Evolutionary conservation across 2,113 vertebrate genomes (phyloP).

Genomic region (Petroica traversi): DNA sequence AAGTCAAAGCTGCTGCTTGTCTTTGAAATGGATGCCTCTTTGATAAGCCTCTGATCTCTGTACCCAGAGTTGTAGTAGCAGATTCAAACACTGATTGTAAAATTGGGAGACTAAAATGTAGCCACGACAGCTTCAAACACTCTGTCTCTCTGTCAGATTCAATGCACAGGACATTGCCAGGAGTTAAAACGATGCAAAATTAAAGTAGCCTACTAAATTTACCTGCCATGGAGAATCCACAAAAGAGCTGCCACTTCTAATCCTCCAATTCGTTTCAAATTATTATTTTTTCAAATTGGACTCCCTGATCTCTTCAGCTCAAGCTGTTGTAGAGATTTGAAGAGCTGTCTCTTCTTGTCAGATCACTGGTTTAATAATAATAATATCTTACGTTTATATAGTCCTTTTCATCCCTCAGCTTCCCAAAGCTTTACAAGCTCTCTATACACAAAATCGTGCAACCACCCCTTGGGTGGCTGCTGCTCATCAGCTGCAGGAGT

Average conservation of each 20-base stretch:
- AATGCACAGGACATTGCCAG: conserved; percentile 59
- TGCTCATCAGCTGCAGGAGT: conserved; percentile 7
- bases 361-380: conserved; percentile 64
- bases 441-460: not conserved
- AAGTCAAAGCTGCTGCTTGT: conserved; percentile 63
- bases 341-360: conserved; percentile 66
- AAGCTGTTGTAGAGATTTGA: conserved; percentile 62
- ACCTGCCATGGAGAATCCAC: conserved; percentile 63
- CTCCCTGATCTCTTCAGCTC: conserved; percentile 65
- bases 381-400: conserved; percentile 57
- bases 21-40: conserved; percentile 65
- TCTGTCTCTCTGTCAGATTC: conserved; percentile 59
- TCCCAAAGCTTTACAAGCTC: conserved; percentile 53
- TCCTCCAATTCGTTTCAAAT: conserved; percentile 64
- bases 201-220: conserved; percentile 70
- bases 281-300: conserved; percentile 65
- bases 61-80: conserved; percentile 50
- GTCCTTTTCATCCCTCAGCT: conserved; percentile 52
- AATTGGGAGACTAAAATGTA: conserved; percentile 60
- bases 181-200: conserved; percentile 64
- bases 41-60: conserved; percentile 67
- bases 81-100: conserved; percentile 67
- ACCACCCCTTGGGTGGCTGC: conserved; percentile 55
- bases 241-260: conserved; percentile 70
- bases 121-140: conserved; percentile 48